Evolutionary conservation across 2,797 vertebrate species (phyloP), one percentile per base, ranked within the genome.

Genomic region (Galago senegalensis): DNA sequence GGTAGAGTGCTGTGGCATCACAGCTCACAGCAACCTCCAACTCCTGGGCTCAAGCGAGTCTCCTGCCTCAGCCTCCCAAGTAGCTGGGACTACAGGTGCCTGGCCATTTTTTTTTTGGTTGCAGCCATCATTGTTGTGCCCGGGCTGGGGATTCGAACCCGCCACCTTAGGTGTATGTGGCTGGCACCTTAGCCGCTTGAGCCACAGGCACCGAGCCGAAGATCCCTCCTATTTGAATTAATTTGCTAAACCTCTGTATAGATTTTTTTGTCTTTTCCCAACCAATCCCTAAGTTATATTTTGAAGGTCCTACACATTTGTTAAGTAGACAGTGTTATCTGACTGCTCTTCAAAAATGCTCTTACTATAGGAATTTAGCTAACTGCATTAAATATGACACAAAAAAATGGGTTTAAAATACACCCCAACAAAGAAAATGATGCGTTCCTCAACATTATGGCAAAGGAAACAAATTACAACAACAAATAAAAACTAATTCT

Each of bases 371-470:
- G 97, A 98, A 97, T 82, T 56, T 49, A 85, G 79, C 53, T 96
- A 93, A 89, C 70, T 96, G 95, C 40, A 70, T 73, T 88, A 97
- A 96, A 89, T 90, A 89, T 95, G 79, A 83, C 81, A 83, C 61
- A 6, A 92, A 73, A 97, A 96, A 97, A 91, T 2, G 37, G 70
- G 93, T 96, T 98, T 82, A 97, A 98, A 97, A 98, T 97, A 96
- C 84, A 89, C 18, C 75, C 0, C 81, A 85, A 92, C 31, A 96
- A 98, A 94, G 37, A 94, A 29, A 89, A 63, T 8, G 29, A 65
- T 96, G 53, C 94, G 67, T 31, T 95, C 93, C 92, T 14, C 2
- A 93, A 84, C 58, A 70, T 46, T 70, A 91, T 89, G 73, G 53
- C n/a, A 81, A 98, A 96, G 29, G 60, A 94, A 83, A 81, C 5